Base-by-base conservation (phyloP, 2,888 invertebrate species). In the Callyntrura guangdongensis region DNA sequence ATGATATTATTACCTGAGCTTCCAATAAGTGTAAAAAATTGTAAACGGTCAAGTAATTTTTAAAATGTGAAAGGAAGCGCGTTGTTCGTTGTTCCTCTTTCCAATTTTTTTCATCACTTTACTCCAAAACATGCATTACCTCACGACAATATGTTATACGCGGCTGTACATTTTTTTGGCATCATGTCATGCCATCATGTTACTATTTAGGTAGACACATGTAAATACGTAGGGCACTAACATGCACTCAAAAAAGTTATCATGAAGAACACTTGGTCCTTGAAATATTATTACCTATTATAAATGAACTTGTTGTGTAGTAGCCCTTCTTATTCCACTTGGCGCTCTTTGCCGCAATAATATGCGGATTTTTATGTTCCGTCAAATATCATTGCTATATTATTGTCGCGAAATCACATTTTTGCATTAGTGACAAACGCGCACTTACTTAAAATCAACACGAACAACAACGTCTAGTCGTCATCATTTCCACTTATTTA, bases 61-160 rank as follows among this genome's bases (percentile, higher is more conserved):
- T 8, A 45, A n/a, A 72, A 72, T 72, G 36, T 72, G 72, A 72
- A 72, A 69, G 67, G 72, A 72, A 72, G 72, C 17, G n/a, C n/a
- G n/a, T n/a, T n/a, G n/a, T n/a, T n/a, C n/a, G 20, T 36, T 11
- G 45, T 72, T 17, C 72, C 72, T 72, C 45, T 64, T 67, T 36
- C 36, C 61, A 61, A 61, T 36, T 67, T 67, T 22, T 67, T 67
- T 67, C 27, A 9, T 45, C 36, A 61, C n/a, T 72, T 72, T 36
- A 36, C 20, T 72, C 72, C 72, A 72, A 72, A 45, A 72, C 27
- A 67, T 67, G 67, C 17, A 25, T 67, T 67, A 27, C 17, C 25
- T 67, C 67, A 67, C 27, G 67, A 36, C 36, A 36, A 36, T 36
- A 36, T 36, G 53, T n/a, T 53, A 72, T 72, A 45, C 45, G 45